These are phyloP conservation scores for Macaria notata DNA, from an alignment of 2,888 invertebrate species.

Conservation along the genomic window DNA sequence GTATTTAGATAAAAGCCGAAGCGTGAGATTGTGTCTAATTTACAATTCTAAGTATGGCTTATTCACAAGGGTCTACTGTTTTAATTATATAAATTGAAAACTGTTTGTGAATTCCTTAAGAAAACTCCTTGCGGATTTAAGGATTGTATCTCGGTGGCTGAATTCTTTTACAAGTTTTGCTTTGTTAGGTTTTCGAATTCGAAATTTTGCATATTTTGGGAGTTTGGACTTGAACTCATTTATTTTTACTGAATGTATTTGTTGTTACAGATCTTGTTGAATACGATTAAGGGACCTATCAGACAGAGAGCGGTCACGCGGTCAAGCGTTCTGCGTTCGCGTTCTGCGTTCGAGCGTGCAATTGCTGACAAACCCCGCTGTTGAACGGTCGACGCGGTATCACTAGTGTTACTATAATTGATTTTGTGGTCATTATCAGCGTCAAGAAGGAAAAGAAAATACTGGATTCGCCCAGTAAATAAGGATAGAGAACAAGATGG, in stretches of 20 bases:
- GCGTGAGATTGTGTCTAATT: slow-evolving; percentile 45
- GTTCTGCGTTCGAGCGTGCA: too few relatives aligned
- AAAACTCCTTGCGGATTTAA: slow-evolving; percentile 14
- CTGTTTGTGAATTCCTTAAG: slow-evolving; percentile 35
- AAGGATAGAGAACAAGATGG: too few relatives aligned
- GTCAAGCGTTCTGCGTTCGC: too few relatives aligned
- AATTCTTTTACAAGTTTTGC: slow-evolving; percentile 12
- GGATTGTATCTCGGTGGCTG: slow-evolving; percentile 7
- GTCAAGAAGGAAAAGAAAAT: too few relatives aligned
- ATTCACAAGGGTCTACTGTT: slow-evolving; percentile 35
- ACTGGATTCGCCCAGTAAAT: too few relatives aligned
- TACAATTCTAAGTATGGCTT: slow-evolving; percentile 51
- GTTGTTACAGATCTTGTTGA: background rate
- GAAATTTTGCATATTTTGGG: slow-evolving; percentile 7
- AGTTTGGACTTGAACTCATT: background rate
- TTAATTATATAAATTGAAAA: slow-evolving; percentile 50
- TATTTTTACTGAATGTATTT: slow-evolving; percentile 1
- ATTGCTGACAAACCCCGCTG: too few relatives aligned
- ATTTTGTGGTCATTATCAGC: too few relatives aligned
- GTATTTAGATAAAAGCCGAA: slow-evolving; percentile 41
- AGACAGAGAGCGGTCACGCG: too few relatives aligned
- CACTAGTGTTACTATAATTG: too few relatives aligned
- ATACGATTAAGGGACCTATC: too few relatives aligned
- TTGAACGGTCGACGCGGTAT: too few relatives aligned
- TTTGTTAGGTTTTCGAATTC: slow-evolving; percentile 1